These are phyloP conservation scores for Hippocampus kuda DNA, from an alignment of 2,797 vertebrate species.

Conservation along the genomic window DNA sequence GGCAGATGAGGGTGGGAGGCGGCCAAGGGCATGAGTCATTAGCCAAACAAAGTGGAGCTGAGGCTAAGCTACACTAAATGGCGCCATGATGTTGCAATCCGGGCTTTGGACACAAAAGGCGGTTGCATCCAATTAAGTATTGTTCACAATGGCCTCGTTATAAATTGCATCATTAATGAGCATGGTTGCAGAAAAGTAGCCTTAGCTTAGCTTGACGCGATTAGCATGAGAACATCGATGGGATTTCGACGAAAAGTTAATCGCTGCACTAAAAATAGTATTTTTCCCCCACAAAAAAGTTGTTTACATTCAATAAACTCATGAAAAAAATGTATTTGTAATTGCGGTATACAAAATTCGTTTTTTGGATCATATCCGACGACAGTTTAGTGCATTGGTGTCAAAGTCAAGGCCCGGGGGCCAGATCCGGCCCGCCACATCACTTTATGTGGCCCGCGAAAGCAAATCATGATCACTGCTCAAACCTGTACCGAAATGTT, in stretches of 20 bases:
- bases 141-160: not conserved
- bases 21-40: slow-evolving; percentile 46
- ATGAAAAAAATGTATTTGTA: no score
- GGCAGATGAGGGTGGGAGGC: slow-evolving; percentile 19
- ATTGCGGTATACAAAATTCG: no score
- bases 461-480: no score
- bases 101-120: slow-evolving; percentile 16
- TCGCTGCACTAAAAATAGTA: no score
- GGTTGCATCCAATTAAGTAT: slow-evolving; percentile 6
- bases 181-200: not conserved
- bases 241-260: not conserved
- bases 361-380: no score
- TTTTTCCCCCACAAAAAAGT: no score
- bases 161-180: not conserved
- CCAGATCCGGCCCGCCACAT: no score
- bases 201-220: not conserved
- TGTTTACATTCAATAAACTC: no score
- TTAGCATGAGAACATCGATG: not conserved
- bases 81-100: slow-evolving; percentile 18
- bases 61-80: slow-evolving; percentile 12
- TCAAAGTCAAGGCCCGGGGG: no score
- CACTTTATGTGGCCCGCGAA: no score
- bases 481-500: no score
- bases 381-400: no score
- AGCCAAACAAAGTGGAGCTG: slow-evolving; percentile 35